Evolutionary conservation across 2,888 invertebrate genomes (phyloP), one percentile per base, ranked within the genome.

Genomic region (Gari tellinella): DNA sequence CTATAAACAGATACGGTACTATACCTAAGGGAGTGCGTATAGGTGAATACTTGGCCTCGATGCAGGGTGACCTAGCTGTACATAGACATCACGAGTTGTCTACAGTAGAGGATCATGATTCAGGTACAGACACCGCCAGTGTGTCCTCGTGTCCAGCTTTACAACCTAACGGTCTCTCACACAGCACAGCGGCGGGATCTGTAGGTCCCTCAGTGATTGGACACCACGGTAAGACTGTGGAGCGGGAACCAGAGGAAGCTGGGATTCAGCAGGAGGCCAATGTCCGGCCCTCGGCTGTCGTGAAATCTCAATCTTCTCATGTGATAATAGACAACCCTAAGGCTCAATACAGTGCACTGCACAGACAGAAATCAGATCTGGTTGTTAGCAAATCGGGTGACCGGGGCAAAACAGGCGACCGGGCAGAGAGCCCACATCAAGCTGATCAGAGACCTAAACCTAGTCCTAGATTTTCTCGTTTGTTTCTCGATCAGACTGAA

Each of bases 21-120:
- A 93, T 99, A 88, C 99, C 99, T 0, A 99, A 99, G 93, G 98
- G 96, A 53, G 97, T 97, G 12, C 94, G 99, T 81, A 99, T 99
- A 86, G 98, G 98, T 37, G 99, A 98, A 7, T 99, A 97, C 92
- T 93, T 99, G 62, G 98, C 99, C 92, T 98, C 98, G 5, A 94
- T 99, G 88, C 90, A 84, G 73, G 90, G 79, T 76, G 90, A 81
- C 81, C 91, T 85, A 84, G 90, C 80, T 83, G 48, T 31, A 12
- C 49, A 57, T 25, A 75, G 81, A 53, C 68, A 76, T 53, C 81
- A 81, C n/a, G 81, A 85, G 55, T 65, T 85, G 64, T 75, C 85
- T 3, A 74, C 84, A 1, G 74, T 84, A 7, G 88, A 88, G 37
- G 88, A 88, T 68, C 86, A 85, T 45, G 89, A 88, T 72, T 88